These are phyloP conservation scores for Drosophila histrio DNA, from an alignment of 2,888 invertebrate genomes.

Conservation along the genomic window DNA sequence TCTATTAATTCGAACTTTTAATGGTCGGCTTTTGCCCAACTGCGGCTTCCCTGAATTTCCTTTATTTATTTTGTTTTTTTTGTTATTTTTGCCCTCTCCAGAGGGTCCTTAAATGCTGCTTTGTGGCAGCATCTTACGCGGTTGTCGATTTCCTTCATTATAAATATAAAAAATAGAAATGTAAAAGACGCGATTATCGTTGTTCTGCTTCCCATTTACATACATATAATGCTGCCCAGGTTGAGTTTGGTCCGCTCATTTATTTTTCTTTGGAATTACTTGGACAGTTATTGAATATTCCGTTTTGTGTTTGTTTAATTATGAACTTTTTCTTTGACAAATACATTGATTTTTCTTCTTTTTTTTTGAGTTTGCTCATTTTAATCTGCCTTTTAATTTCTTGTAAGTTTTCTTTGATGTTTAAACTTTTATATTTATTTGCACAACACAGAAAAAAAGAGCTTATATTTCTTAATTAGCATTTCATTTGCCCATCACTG, in stretches of 20 bases:
- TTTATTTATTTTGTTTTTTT: background rate
- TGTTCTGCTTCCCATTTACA: constrained; percentile 49
- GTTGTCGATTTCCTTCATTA: constrained; percentile 23
- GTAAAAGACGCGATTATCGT: constrained; percentile 65
- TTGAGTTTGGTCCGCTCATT: constrained; percentile 15
- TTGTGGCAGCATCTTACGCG: background rate
- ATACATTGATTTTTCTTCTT: constrained; percentile 39
- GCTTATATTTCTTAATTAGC: constrained; percentile 72
- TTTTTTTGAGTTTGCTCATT: constrained; percentile 38
- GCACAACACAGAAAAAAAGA: constrained; percentile 29
- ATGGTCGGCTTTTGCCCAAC: constrained; percentile 42
- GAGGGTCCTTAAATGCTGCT: constrained; percentile 4
- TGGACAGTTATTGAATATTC: constrained; percentile 74
- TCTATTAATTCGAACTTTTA: constrained; percentile 57
- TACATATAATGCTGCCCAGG: constrained; percentile 21
- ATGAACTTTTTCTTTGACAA: constrained; percentile 74
- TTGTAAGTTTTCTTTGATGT: constrained; percentile 73
- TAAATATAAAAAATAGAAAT: background rate
- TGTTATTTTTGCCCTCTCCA: background rate
- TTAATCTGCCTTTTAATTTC: constrained; percentile 77
- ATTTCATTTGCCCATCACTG: constrained; percentile 41
- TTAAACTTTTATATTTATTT: constrained; percentile 59
- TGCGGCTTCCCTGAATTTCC: constrained; percentile 37
- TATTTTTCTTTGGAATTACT: constrained; percentile 22
- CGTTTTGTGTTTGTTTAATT: constrained; percentile 78